Evolutionary conservation across 2,113 vertebrate species (phyloP).

Genomic region (Alexandromys fortis): DNA sequence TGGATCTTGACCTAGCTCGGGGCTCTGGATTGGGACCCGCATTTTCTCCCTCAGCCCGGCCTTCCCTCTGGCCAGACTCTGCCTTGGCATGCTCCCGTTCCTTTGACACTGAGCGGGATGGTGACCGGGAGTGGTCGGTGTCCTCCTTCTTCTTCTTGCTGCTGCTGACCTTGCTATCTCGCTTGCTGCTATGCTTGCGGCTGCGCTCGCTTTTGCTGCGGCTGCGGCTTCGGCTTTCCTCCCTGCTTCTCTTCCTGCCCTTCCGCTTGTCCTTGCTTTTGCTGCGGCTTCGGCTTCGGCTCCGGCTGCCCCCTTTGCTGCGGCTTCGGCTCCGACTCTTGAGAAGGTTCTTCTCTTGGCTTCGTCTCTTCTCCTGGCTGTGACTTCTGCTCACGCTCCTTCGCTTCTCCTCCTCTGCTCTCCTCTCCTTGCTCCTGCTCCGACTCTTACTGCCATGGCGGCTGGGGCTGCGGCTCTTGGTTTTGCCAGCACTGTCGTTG

Average conservation of each 20-base stretch:
- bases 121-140: conserved; percentile 85
- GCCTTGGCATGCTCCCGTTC: conserved; percentile 82
- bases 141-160: conserved; percentile 91
- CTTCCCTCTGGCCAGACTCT: conserved; percentile 79
- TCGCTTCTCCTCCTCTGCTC: conserved; percentile 82
- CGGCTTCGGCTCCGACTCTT: conserved; percentile 84
- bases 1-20: conserved; percentile 86
- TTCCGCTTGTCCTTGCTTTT: conserved; percentile 86
- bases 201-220: conserved; percentile 91
- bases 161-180: conserved; percentile 87
- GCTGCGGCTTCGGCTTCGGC: conserved; percentile 84
- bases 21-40: conserved; percentile 57
- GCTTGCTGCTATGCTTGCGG: conserved; percentile 89
- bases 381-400: conserved; percentile 80
- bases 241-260: conserved; percentile 87
- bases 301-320: conserved; percentile 83
- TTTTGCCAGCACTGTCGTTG: conserved; percentile 73
- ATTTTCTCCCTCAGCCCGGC: conserved; percentile 75
- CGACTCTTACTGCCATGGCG: conserved; percentile 86
- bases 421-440: conserved; percentile 82
- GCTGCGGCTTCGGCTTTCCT: conserved; percentile 78
- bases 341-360: conserved; percentile 82
- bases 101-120: conserved; percentile 77
- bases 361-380: conserved; percentile 83
- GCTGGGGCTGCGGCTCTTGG: conserved; percentile 86